phyloP scores from a whole-genome alignment of 2,888 invertebrate genomes.

The Thelaira solivaga region DNA sequence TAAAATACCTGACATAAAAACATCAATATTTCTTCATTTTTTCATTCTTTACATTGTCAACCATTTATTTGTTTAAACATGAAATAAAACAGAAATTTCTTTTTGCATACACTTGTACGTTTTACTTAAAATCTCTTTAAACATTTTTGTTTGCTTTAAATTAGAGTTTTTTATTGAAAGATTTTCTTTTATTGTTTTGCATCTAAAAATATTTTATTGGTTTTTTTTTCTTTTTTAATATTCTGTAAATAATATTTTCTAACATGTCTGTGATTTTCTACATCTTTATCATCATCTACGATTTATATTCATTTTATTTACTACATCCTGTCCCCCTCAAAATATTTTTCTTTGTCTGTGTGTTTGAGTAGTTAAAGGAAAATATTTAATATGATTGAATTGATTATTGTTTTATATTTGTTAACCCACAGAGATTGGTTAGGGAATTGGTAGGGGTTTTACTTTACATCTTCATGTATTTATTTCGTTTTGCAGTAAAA shows the following conservation, averaged over 20 bases:
- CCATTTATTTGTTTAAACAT: constrained; percentile 31
- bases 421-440: background rate
- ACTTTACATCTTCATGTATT: constrained; percentile 54
- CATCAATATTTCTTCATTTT: constrained; percentile 59
- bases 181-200: background rate
- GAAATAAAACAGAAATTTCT: constrained; percentile 18
- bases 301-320: constrained; percentile 47
- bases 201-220: background rate
- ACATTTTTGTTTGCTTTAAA: too few relatives aligned
- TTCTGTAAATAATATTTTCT: constrained; percentile 13
- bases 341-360: background rate
- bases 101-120: too few relatives aligned
- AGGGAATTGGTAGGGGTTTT: constrained; percentile 43
- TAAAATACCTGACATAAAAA: constrained; percentile 44
- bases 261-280: constrained; percentile 45
- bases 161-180: constrained; percentile 10
- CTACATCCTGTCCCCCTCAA: constrained; percentile 45
- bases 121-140: too few relatives aligned
- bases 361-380: background rate
- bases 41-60: constrained; percentile 24
- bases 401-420: constrained; percentile 11
- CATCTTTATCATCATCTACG: constrained; percentile 1
- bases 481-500: constrained; percentile 25
- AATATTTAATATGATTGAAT: too few relatives aligned
- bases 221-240: constrained; percentile 18